A percentile compares a stretch with the other conserved stretches of the same genome.
Conservation (phyloP, 1,140 invertebrate genomes). For the Neodiprion fabricii region DNA sequence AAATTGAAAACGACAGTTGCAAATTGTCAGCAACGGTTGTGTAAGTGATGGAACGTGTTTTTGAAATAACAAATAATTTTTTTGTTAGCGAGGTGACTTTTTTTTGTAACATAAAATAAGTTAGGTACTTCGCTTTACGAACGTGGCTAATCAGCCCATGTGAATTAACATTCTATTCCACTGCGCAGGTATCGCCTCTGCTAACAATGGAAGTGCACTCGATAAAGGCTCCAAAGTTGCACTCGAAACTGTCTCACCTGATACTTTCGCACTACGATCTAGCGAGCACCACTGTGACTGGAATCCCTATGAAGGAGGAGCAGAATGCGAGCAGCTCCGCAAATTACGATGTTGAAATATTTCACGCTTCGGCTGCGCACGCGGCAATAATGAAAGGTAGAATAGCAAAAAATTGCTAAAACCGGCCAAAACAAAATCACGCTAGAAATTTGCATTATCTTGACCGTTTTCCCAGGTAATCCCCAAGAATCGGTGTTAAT, state of each 20-base stretch:
- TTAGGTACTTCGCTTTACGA: background rate
- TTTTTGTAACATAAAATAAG: background rate
- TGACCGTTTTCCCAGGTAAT: slow-evolving; percentile 38
- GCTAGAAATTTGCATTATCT: slow-evolving; percentile 25
- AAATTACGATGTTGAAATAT: slow-evolving; percentile 97
- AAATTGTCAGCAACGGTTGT: too few species aligned
- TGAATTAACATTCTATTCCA: background rate
- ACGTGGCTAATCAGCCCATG: slow-evolving; percentile 1
- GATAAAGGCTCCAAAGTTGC: slow-evolving; percentile 69
- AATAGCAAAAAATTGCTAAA: background rate
- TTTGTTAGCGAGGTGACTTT: background rate
- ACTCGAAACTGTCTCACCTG: slow-evolving; percentile 73
- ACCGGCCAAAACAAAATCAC: slow-evolving; percentile 53
- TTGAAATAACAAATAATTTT: background rate
- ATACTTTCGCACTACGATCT: slow-evolving; percentile 88
- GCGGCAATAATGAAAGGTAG: slow-evolving; percentile 74
- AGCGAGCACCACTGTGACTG: slow-evolving; percentile 95
- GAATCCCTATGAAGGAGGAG: slow-evolving; percentile 99
- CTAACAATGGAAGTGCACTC: slow-evolving; percentile 74
- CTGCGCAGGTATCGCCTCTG: slow-evolving; percentile 67
- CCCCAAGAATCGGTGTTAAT: slow-evolving; percentile 55
- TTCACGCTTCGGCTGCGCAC: slow-evolving; percentile 87
- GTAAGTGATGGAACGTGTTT: background rate
- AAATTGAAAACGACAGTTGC: too few species aligned
- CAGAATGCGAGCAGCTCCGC: slow-evolving; percentile 97